Evolutionary conservation across 2,888 invertebrate genomes (phyloP).

Genomic region (Oxytorus armatus): DNA sequence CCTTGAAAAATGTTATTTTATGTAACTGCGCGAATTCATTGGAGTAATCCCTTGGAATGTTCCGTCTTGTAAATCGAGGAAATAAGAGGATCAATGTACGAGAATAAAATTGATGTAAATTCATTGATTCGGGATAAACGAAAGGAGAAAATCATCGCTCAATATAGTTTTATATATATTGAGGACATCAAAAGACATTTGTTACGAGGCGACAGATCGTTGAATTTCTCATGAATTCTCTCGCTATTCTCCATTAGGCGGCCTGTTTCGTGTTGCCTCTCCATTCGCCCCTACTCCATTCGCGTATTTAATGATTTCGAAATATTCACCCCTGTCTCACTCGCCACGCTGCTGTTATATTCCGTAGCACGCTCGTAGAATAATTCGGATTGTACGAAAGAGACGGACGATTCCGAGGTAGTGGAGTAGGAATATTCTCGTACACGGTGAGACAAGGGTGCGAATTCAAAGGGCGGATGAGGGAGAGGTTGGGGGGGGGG

Average conservation of each 20-base stretch:
- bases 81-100: background rate
- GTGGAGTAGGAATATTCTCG: constrained; percentile 42
- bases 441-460: constrained; percentile 15
- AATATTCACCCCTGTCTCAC: constrained; percentile 38
- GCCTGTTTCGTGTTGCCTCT: background rate
- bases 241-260: background rate
- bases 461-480: no score
- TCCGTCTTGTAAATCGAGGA: background rate
- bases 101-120: background rate
- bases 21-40: no score
- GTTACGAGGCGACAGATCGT: background rate
- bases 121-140: background rate
- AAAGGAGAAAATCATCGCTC: background rate
- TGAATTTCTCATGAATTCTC: constrained; percentile 4
- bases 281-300: background rate
- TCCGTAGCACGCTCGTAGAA: constrained; percentile 70
- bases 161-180: background rate
- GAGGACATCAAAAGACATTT: background rate
- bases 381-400: constrained; percentile 77
- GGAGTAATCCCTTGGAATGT: background rate
- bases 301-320: constrained; percentile 64
- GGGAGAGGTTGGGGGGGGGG: no score
- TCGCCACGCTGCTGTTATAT: constrained; percentile 27
- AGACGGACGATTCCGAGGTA: constrained; percentile 47
- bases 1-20: no score